Base-by-base conservation (phyloP, 2,888 invertebrate species). In the Cheilosia soror region DNA sequence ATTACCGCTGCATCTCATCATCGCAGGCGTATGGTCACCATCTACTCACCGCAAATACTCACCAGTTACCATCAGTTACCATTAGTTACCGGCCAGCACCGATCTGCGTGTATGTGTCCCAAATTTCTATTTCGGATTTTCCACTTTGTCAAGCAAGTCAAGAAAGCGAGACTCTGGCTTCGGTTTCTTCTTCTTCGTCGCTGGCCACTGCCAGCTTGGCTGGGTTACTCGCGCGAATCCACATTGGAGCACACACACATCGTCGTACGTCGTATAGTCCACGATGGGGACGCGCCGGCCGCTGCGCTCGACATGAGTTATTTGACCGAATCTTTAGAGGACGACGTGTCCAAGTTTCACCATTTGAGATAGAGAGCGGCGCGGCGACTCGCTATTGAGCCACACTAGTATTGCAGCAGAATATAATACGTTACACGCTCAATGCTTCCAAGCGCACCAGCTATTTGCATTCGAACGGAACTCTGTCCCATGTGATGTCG, bases 101-200 rank as follows among this genome's bases (percentile, higher is more conserved):
- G 55, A 69, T 75, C 80, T 66, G 71, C 68, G 85, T 80, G 75
- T 58, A 78, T 80, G 80, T 89, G 89, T 89, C 89, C 89, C 89
- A 89, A 89, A 89, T 89, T 89, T 82, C 89, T 89, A 88, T 88
- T 89, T 89, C 88, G 89, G 89, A 85, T 89, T 89, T 89, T 89
- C 89, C 89, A 89, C 89, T 88, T 89, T 89, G 89, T 89, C 89
- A 89, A 89, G 89, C 89, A 89, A 87, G 85, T 11, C 89, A 89
- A 89, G 89, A 89, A 89, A 89, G 89, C 89, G 89, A 89, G 89
- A 89, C 89, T 85, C 44, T n/a, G 40, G 51, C 65, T 49, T 55
- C 62, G 60, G 60, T 63, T 77, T 84, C 79, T 66, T 78, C 75
- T 69, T 69, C 31, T 77, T 51, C 47, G 20, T 11, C 37, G 37